These are phyloP conservation scores for Cotesia chilonis DNA, from an alignment of 1,140 invertebrate genomes.

Conservation along the genomic window DNA sequence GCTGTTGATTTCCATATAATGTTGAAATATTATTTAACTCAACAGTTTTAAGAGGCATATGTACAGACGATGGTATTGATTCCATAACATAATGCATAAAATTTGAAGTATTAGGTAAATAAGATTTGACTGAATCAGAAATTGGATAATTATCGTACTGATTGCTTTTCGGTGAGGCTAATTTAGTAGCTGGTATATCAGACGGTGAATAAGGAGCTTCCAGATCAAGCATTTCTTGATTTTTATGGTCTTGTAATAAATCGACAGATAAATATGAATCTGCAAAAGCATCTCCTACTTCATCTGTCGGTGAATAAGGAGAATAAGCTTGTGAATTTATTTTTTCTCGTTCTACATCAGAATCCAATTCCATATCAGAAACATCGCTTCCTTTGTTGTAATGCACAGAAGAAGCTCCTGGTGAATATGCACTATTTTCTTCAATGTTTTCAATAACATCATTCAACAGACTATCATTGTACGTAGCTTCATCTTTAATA, in stretches of 20 bases:
- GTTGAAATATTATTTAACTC: no score
- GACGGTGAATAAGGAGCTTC: constrained; percentile 53
- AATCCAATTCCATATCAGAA: constrained; percentile 63
- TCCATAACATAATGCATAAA: no score
- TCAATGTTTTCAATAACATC: constrained; percentile 46
- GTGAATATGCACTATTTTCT: constrained; percentile 29
- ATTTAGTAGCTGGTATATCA: constrained; percentile 44
- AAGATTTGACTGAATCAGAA: no score
- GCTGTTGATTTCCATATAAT: no score
- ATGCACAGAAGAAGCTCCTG: not conserved
- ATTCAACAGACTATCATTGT: constrained; percentile 52
- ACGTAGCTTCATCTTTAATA: constrained; percentile 49
- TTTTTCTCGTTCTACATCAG: constrained; percentile 58
- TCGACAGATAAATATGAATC: not conserved
- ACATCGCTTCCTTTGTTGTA: constrained; percentile 32
- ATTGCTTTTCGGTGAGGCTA: constrained; percentile 32
- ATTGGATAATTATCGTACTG: not conserved
- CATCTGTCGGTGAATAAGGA: constrained; percentile 49
- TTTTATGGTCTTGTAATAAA: constrained; percentile 12
- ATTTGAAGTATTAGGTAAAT: no score
- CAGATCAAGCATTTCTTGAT: constrained; percentile 4
- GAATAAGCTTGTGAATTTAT: constrained; percentile 53
- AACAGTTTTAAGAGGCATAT: no score
- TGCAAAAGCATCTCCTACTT: constrained; percentile 39
- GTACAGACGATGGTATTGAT: no score